Percentiles rank a stretch among this genome's conserved stretches.
These are phyloP conservation scores for Brachylomia viminalis DNA, from an alignment of 2,888 invertebrate species.

Conservation along the genomic window DNA sequence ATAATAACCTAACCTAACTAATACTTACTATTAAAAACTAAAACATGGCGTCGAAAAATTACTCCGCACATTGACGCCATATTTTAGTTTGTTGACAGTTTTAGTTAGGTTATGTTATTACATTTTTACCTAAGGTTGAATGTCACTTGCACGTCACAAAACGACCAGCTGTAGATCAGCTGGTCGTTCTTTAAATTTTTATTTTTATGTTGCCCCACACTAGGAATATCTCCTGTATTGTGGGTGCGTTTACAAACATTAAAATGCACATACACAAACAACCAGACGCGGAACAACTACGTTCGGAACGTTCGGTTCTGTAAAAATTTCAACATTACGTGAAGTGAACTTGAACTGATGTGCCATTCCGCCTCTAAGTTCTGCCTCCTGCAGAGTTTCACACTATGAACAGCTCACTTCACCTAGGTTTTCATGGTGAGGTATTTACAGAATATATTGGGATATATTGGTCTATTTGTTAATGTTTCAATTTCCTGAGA, in stretches of 20 bases:
- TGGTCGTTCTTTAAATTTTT: not conserved
- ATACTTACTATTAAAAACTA: no score
- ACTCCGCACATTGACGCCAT: no score
- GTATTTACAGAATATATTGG: not conserved
- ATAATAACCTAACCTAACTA: no score
- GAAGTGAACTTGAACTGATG: not conserved
- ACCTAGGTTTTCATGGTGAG: not conserved
- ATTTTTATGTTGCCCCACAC: no score
- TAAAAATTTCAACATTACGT: not conserved
- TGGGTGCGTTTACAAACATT: no score
- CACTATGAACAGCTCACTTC: not conserved
- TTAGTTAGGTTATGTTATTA: no score
- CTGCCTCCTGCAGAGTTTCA: not conserved
- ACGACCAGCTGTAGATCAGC: not conserved
- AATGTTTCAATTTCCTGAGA: not conserved
- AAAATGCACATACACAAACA: no score
- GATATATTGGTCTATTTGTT: not conserved
- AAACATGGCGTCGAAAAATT: no score
- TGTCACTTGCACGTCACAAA: not conserved
- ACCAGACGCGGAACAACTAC: no score
- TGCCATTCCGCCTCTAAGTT: not conserved
- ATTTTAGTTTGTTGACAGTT: no score
- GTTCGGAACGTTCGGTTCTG: not conserved
- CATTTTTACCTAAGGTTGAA: not conserved
- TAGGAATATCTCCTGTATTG: no score